Evolutionary conservation across 2,797 vertebrate genomes (phyloP).

Genomic region (Macroramphosus scolopax): DNA sequence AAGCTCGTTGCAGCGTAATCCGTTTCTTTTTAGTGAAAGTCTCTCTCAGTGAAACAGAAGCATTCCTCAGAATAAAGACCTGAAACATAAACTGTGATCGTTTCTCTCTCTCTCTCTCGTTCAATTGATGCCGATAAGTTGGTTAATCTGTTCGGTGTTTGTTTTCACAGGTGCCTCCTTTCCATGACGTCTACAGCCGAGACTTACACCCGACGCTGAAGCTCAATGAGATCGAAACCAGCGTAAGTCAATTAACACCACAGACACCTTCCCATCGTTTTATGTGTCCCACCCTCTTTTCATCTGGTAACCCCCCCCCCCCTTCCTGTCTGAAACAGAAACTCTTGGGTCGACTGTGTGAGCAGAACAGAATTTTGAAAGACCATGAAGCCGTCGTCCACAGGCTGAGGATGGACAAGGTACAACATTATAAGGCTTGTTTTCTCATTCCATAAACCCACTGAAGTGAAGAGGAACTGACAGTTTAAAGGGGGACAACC

Average conservation of each 20-base stretch:
- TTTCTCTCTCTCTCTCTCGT: background rate
- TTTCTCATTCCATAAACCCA: too few species aligned
- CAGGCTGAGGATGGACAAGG: slow-evolving; percentile 92
- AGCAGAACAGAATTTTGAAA: slow-evolving; percentile 88
- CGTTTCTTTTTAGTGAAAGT: too few species aligned
- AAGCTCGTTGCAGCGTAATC: too few species aligned
- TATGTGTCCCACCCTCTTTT: slow-evolving; percentile 1
- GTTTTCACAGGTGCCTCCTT: slow-evolving; percentile 83
- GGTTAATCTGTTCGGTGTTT: background rate
- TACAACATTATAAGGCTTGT: slow-evolving; percentile 33
- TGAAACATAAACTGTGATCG: background rate
- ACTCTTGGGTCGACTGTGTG: slow-evolving; percentile 90
- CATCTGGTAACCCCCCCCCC: background rate
- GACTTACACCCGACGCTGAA: slow-evolving; percentile 88
- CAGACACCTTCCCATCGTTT: background rate
- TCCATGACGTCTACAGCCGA: slow-evolving; percentile 87
- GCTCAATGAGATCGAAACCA: slow-evolving; percentile 92
- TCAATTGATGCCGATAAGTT: background rate
- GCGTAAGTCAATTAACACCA: slow-evolving; percentile 80
- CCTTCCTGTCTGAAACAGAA: slow-evolving; percentile 82
- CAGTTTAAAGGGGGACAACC: too few species aligned
- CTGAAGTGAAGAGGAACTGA: too few species aligned
- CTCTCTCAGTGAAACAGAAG: too few species aligned
- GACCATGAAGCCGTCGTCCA: slow-evolving; percentile 91
- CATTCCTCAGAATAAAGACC: slow-evolving; percentile 7